phyloP scores from a whole-genome alignment of 2,888 invertebrate species.

The Sisyra terminalis region DNA sequence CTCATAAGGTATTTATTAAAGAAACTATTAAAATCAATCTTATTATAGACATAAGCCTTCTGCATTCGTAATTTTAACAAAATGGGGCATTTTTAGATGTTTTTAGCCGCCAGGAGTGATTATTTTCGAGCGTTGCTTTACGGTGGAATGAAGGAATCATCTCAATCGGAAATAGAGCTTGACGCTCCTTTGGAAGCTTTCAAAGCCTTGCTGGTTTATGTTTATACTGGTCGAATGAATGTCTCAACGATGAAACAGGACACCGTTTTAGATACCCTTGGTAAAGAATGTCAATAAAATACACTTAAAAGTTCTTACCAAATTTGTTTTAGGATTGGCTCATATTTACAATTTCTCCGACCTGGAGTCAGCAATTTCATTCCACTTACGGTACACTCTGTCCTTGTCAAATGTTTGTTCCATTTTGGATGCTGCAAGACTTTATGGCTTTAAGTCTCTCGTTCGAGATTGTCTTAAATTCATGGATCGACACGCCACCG shows the following conservation, averaged over 20 bases:
- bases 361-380: slow-evolving; percentile 81
- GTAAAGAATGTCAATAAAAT: neutral
- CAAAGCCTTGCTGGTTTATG: slow-evolving; percentile 81
- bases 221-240: slow-evolving; percentile 72
- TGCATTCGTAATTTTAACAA: no score
- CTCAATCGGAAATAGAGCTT: slow-evolving; percentile 66
- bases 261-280: slow-evolving; percentile 47
- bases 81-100: slow-evolving; percentile 44
- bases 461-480: slow-evolving; percentile 74
- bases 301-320: slow-evolving; percentile 31
- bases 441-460: slow-evolving; percentile 47
- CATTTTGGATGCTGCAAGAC: slow-evolving; percentile 83
- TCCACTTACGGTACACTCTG: slow-evolving; percentile 78
- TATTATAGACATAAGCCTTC: neutral
- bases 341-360: slow-evolving; percentile 93
- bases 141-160: slow-evolving; percentile 62
- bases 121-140: slow-evolving; percentile 80
- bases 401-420: slow-evolving; percentile 81
- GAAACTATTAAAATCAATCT: neutral
- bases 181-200: slow-evolving; percentile 74
- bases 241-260: slow-evolving; percentile 48
- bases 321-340: slow-evolving; percentile 46
- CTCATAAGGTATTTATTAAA: slow-evolving; percentile 37
- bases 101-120: slow-evolving; percentile 88
- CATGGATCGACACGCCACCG: slow-evolving; percentile 77